Percentiles rank a stretch among this genome's conserved stretches.
Conservation (phyloP, 30 jellyfish, hydroid and myxozoan genomes). For the Nemopilema nomurai region DNA sequence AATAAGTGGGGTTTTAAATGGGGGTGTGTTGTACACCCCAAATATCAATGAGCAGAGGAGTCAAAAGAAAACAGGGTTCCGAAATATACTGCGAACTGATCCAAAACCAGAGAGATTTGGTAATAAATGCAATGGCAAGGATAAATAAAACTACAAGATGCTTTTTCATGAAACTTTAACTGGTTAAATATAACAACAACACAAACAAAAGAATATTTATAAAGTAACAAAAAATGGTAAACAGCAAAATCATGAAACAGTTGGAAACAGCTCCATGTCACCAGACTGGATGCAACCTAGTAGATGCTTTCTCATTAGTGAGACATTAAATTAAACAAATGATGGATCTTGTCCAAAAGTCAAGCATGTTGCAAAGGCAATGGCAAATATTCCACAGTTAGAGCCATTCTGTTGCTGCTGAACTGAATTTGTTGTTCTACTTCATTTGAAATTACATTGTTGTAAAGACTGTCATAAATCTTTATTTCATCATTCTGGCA, state of each 20-base stretch:
- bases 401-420: conserved; percentile 59
- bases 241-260: conserved; percentile 12
- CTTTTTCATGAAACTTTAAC: background rate
- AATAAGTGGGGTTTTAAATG: background rate
- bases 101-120: background rate
- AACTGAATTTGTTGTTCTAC: conserved; percentile 58
- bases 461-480: conserved; percentile 49
- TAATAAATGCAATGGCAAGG: background rate
- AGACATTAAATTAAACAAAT: conserved; percentile 30
- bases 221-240: background rate
- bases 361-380: conserved; percentile 55
- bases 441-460: conserved; percentile 40
- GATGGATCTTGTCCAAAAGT: conserved; percentile 41
- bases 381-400: conserved; percentile 55
- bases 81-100: background rate
- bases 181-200: background rate
- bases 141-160: background rate
- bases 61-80: conserved; percentile 3
- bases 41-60: background rate
- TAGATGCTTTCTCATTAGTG: conserved; percentile 51
- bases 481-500: background rate
- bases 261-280: conserved; percentile 48
- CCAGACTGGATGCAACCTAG: conserved; percentile 33
- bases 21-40: background rate
- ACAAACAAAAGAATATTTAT: background rate